phyloP scores from a whole-genome alignment of 2,113 vertebrate species.

The Paradoxurus hermaphroditus region DNA sequence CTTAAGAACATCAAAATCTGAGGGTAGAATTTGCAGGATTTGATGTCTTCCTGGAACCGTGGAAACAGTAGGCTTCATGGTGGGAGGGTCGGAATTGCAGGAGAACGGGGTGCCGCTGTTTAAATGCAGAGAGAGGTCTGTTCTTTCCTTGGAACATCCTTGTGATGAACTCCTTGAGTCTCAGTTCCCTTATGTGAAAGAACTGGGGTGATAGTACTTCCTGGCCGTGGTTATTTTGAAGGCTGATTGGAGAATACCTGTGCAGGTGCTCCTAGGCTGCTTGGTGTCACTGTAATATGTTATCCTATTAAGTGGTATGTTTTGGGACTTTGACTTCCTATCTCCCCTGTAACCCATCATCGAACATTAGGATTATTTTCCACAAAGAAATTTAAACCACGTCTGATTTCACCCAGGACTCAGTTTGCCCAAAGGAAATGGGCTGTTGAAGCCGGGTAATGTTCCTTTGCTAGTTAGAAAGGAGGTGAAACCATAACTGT shows the following conservation, averaged over 20 bases:
- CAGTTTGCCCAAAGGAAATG: slow-evolving; percentile 30
- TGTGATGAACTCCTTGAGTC: background rate
- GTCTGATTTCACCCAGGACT: background rate
- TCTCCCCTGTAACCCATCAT: background rate
- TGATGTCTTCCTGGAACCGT: background rate
- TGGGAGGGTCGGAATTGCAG: background rate
- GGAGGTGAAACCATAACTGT: background rate
- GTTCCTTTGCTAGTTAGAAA: slow-evolving; percentile 25
- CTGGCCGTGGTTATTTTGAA: background rate
- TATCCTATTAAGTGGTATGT: background rate
- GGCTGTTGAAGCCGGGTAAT: background rate
- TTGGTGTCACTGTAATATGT: background rate
- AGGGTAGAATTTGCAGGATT: background rate
- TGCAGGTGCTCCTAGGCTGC: background rate
- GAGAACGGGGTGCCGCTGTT: background rate
- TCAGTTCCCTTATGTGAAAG: background rate
- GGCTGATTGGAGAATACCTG: background rate
- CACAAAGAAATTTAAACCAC: slow-evolving; percentile 16
- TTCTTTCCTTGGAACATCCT: background rate
- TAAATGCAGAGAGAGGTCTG: background rate
- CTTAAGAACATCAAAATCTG: slow-evolving; percentile 23
- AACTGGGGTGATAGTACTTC: background rate
- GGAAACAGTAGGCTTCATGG: background rate
- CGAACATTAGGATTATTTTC: background rate
- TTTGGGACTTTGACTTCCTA: background rate